phyloP scores from a whole-genome alignment of 2,888 invertebrate genomes.

The Anthophora plumipes region DNA sequence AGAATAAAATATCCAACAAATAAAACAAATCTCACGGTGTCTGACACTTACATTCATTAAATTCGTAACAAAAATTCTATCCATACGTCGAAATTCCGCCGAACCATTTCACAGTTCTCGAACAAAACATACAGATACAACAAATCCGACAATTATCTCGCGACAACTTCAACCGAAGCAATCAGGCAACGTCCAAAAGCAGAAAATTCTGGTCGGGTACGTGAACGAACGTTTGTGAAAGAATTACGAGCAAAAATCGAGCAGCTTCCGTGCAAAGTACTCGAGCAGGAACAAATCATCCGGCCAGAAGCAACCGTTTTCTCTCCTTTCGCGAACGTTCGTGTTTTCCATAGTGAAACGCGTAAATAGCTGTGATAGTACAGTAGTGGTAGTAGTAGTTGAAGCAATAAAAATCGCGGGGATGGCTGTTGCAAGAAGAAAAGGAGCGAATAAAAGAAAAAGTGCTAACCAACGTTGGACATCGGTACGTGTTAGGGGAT shows the following conservation, averaged over 20 bases:
- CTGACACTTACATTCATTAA: no score
- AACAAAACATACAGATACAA: no score
- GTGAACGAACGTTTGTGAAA: background rate
- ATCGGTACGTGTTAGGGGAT: conserved; percentile 4
- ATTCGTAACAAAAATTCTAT: no score
- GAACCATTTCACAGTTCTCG: no score
- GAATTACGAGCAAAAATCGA: background rate
- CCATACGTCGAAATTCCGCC: no score
- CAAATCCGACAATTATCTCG: no score
- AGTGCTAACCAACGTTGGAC: conserved; percentile 22
- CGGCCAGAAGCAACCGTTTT: background rate
- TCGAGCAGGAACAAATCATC: conserved; percentile 1
- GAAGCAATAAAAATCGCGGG: conserved; percentile 11
- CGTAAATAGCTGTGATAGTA: background rate
- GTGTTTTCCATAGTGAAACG: background rate
- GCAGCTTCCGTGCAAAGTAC: background rate
- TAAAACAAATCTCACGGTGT: no score
- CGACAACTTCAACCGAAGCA: no score
- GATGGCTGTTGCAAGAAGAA: background rate
- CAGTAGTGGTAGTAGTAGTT: background rate
- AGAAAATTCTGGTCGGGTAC: background rate
- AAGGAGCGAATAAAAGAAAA: background rate
- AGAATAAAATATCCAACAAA: no score
- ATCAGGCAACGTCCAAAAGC: no score
- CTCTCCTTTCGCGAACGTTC: background rate